Evolutionary conservation across 2,797 vertebrate genomes (phyloP), one percentile per base, ranked within the genome.

Genomic region (Propithecus deckenii): DNA sequence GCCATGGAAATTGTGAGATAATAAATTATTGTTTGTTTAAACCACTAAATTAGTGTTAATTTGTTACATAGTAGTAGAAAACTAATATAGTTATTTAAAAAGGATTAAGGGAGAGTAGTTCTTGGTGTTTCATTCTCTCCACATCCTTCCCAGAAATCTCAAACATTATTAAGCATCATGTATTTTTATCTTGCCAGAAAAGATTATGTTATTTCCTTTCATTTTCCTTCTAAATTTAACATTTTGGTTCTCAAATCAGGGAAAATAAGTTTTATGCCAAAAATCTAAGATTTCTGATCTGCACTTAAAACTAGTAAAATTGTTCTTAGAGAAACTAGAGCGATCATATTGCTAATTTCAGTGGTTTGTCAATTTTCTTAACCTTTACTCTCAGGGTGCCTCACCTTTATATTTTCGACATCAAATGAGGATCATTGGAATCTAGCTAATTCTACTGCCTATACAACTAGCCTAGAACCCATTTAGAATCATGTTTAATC

Each of bases 141-240:
- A 78, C 32, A 65, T 52, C 57, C 18, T 65, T 50, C 43, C 38
- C 61, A 81, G 83, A 88, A 91, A 85, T 85, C 12, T 69, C 43
- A 71, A 41, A 63, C 23, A 46, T 90, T 79, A 80, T 63, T 79
- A 89, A 86, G 7, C 35, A 55, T 52, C 18, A 15, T 22, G 1
- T 50, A 76, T 38, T 81, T 86, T 89, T 57, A 85, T 80, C 79
- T 91, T 81, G 18, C 84, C 46, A 80, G 50, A 32, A 86, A 79
- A 71, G 18, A 7, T 59, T 55, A 41, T 91, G 17, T n/a, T 67
- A 30, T 91, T 89, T 96, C 17, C 35, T 95, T 96, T 86, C 25
- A 89, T 30, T 30, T 97, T 55, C 23, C 17, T 93, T 96, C 50
- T 94, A 71, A 80, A 80, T 92, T 69, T 93, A 93, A 72, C 9